Conservation (phyloP, 2,797 vertebrate genomes). For the Aselliscus stoliczkanus region DNA sequence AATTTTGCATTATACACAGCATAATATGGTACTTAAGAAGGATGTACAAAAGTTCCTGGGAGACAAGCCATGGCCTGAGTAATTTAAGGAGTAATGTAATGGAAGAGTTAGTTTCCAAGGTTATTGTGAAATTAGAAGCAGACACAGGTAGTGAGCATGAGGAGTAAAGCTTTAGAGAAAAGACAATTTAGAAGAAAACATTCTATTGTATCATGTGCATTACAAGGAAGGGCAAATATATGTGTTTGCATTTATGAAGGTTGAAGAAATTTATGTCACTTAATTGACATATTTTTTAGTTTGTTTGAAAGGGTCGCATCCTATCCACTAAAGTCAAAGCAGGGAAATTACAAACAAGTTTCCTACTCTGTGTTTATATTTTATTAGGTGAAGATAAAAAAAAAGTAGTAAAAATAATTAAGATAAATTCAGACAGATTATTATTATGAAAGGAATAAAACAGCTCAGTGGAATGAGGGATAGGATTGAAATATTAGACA, state of each 20-base stretch:
- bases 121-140: background rate
- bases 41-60: too few relatives aligned
- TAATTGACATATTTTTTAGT: background rate
- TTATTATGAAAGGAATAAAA: background rate
- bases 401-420: background rate
- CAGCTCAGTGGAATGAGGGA: too few relatives aligned
- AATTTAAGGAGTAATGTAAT: too few relatives aligned
- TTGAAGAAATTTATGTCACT: background rate
- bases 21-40: background rate
- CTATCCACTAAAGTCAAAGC: background rate
- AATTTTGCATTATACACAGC: background rate
- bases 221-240: background rate
- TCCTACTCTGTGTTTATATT: background rate
- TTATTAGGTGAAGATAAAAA: background rate
- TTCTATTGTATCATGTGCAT: background rate
- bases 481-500: background rate
- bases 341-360: background rate
- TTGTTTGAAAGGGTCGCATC: background rate
- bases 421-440: background rate
- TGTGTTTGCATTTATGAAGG: background rate
- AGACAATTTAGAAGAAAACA: background rate
- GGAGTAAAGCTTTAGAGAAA: background rate
- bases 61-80: background rate
- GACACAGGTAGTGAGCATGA: background rate
- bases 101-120: background rate